A percentile compares a stretch with the other conserved stretches of the same genome.
Evolutionary conservation across 1,140 invertebrate species (phyloP).

Genomic region (Andricus grossulariae): DNA sequence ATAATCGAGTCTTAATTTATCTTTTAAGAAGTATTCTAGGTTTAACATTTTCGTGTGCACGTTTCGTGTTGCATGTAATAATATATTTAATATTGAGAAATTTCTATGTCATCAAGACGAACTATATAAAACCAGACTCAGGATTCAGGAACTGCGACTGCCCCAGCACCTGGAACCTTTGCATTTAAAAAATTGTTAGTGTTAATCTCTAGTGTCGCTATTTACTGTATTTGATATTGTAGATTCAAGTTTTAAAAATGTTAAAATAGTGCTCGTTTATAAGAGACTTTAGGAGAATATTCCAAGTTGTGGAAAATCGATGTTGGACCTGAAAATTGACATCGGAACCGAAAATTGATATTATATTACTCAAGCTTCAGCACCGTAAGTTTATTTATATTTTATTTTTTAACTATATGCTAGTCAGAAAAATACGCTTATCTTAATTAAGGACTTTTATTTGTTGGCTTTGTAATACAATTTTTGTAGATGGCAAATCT

Average conservation of each 20-base stretch:
- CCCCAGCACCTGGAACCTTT: slow-evolving; percentile 58
- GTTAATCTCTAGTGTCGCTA: slow-evolving; percentile 16
- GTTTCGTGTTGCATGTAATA: not conserved
- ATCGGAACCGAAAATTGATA: not conserved
- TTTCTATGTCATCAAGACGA: not conserved
- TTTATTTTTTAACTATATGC: too few relatives aligned
- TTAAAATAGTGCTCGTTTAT: slow-evolving; percentile 5
- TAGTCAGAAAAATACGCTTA: too few relatives aligned
- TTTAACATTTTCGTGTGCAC: slow-evolving; percentile 1
- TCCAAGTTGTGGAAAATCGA: slow-evolving; percentile 24
- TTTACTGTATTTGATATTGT: slow-evolving; percentile 18
- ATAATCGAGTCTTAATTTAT: slow-evolving; percentile 13
- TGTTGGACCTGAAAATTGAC: not conserved
- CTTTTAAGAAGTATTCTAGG: not conserved
- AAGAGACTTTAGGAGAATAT: slow-evolving; percentile 11
- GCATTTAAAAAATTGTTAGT: slow-evolving; percentile 33
- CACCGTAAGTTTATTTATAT: too few relatives aligned
- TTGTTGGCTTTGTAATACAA: too few relatives aligned
- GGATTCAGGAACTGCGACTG: slow-evolving; percentile 62
- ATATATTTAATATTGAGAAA: slow-evolving; percentile 1
- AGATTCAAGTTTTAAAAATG: not conserved
- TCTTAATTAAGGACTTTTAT: too few relatives aligned
- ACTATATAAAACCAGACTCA: not conserved
- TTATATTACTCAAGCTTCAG: too few relatives aligned
- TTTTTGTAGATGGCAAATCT: not conserved